Conservation (phyloP, 2,113 vertebrate species). For the Prietella phreatophila region DNA sequence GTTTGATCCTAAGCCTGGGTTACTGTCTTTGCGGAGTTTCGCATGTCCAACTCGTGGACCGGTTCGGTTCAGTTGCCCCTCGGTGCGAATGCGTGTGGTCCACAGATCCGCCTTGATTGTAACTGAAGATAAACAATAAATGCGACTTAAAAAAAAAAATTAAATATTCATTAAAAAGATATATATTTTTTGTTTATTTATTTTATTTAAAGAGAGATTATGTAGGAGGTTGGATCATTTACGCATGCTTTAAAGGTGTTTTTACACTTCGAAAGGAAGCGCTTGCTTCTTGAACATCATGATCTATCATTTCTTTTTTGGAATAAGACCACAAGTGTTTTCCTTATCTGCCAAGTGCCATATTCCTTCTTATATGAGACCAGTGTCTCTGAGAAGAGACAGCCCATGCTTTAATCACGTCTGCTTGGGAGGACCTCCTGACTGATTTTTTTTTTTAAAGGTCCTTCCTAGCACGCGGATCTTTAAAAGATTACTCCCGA, state of each 20-base stretch:
- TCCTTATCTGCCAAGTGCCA: not conserved
- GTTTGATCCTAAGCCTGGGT: not conserved
- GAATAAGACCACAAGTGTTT: not conserved
- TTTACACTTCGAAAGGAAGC: not conserved
- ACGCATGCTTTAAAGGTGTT: not conserved
- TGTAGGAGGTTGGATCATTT: not conserved
- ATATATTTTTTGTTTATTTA: too few relatives aligned
- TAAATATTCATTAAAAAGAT: not conserved
- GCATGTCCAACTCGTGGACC: not conserved
- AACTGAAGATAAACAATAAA: not conserved
- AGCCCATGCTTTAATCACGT: not conserved
- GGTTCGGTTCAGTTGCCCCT: not conserved
- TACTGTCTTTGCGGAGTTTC: not conserved
- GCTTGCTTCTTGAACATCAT: not conserved
- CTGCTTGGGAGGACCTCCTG: constrained; percentile 19
- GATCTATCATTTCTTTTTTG: not conserved
- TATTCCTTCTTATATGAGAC: not conserved
- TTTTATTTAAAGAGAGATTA: not conserved
- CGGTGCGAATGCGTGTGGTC: not conserved
- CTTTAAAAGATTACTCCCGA: not conserved
- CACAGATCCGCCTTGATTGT: not conserved
- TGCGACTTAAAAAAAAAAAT: not conserved
- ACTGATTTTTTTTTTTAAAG: not conserved
- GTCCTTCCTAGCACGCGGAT: not conserved
- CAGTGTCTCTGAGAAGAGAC: not conserved